A percentile compares a stretch with the other conserved stretches of the same genome.
Evolutionary conservation across 2,888 invertebrate genomes (phyloP).

Genomic region (Torymus texanus): DNA sequence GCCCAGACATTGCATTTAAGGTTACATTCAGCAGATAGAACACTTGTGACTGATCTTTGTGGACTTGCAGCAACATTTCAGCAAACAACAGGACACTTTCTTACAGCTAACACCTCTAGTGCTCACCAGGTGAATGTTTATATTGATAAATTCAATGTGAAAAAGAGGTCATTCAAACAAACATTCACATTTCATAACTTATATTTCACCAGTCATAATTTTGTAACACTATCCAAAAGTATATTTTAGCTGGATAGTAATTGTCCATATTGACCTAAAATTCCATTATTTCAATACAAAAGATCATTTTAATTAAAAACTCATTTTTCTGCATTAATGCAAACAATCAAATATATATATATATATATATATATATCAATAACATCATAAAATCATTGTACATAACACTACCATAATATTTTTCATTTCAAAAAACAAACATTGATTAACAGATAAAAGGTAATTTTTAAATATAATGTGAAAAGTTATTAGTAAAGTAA

Average conservation of each 20-base stretch:
- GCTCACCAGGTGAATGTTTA: constrained; percentile 70
- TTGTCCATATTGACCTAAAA: too few species aligned
- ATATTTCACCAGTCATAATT: background rate
- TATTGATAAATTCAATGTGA: background rate
- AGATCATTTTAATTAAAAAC: too few species aligned
- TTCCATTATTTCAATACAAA: too few species aligned
- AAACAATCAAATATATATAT: too few species aligned
- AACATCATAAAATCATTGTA: too few species aligned
- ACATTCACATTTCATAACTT: background rate
- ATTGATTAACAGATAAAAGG: too few species aligned
- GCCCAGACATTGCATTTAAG: constrained; percentile 87
- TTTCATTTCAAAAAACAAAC: too few species aligned
- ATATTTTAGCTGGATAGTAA: constrained; percentile 6
- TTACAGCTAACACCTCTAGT: constrained; percentile 71
- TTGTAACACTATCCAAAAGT: background rate
- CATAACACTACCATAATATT: too few species aligned
- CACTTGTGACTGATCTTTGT: constrained; percentile 87
- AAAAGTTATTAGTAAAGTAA: too few species aligned
- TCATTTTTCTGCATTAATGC: too few species aligned
- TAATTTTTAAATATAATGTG: too few species aligned
- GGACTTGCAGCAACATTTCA: constrained; percentile 87
- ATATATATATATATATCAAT: too few species aligned
- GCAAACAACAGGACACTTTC: constrained; percentile 80
- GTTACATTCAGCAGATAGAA: constrained; percentile 87
- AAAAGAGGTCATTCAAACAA: background rate